These are phyloP conservation scores for Sylvia borin DNA, from an alignment of 2,797 vertebrate genomes.

Conservation along the genomic window DNA sequence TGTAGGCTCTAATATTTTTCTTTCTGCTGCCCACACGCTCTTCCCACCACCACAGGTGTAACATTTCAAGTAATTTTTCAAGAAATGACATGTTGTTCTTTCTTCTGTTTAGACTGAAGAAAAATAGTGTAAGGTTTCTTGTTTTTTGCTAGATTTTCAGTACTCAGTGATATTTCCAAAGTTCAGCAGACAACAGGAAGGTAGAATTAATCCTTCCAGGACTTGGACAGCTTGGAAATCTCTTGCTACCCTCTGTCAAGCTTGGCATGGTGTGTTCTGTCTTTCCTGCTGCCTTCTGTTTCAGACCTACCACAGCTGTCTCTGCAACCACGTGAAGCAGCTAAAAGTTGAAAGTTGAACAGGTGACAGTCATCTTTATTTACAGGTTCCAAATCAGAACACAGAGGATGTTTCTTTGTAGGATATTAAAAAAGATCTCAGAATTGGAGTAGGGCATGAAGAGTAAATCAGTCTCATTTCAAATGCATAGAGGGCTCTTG, in stretches of 20 bases:
- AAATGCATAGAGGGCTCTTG: background rate
- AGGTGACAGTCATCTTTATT: background rate
- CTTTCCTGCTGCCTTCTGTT: conserved; percentile 5
- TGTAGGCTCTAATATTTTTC: background rate
- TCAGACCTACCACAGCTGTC: conserved; percentile 25
- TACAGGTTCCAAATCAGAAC: background rate
- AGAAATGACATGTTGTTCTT: conserved; percentile 34
- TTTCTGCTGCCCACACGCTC: background rate
- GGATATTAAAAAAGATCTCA: background rate
- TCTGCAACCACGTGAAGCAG: background rate
- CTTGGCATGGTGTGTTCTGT: conserved; percentile 52
- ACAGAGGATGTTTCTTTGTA: background rate
- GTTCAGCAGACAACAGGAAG: conserved; percentile 59
- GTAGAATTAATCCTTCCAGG: conserved; percentile 71
- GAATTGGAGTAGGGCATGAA: background rate
- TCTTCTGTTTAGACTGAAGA: conserved; percentile 48
- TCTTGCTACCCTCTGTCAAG: conserved; percentile 80
- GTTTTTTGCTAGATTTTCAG: conserved; percentile 60
- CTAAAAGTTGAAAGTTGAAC: background rate
- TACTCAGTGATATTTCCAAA: conserved; percentile 66
- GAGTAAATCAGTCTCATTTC: background rate
- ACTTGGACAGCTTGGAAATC: conserved; percentile 73
- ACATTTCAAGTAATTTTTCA: conserved; percentile 38
- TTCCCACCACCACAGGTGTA: background rate
- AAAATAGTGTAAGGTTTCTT: conserved; percentile 41